A percentile compares a stretch with the other conserved stretches of the same genome.
Conservation (phyloP, 1,140 invertebrate species). For the Parasteatoda tepidariorum region DNA sequence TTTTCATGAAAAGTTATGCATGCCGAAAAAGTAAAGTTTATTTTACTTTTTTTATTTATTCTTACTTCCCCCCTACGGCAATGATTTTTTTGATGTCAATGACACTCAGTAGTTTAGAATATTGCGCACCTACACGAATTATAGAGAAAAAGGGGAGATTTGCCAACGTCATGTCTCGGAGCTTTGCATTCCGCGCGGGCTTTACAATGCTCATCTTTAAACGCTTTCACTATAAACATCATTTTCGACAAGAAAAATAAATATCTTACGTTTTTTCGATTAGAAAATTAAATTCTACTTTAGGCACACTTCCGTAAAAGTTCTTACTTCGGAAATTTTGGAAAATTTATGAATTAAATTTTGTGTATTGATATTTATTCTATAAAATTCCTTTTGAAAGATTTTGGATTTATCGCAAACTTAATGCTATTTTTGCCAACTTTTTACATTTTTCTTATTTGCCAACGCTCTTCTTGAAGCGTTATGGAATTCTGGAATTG, state of each 20-base stretch:
- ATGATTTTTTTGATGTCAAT: slow-evolving; percentile 40
- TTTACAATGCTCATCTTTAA: neutral
- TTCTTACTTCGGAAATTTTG: neutral
- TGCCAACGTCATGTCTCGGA: neutral
- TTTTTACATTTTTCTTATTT: no score
- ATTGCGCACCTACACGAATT: slow-evolving; percentile 17
- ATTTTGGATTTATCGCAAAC: no score
- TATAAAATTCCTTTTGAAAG: no score
- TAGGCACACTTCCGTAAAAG: neutral
- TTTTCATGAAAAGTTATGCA: slow-evolving; percentile 32
- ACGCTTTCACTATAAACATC: neutral
- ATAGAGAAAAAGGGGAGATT: neutral
- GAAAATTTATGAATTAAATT: neutral
- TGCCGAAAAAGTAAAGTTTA: slow-evolving; percentile 17
- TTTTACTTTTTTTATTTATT: neutral
- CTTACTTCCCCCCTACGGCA: neutral
- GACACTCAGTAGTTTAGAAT: slow-evolving; percentile 20
- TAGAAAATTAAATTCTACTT: neutral
- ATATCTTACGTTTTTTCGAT: neutral
- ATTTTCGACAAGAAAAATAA: neutral
- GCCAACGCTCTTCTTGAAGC: no score
- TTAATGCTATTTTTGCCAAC: no score
- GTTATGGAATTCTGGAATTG: no score
- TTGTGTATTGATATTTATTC: neutral
- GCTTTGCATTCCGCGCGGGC: neutral